Base-by-base conservation (phyloP, 2,888 invertebrate genomes). In the Strigamia maritima region DNA sequence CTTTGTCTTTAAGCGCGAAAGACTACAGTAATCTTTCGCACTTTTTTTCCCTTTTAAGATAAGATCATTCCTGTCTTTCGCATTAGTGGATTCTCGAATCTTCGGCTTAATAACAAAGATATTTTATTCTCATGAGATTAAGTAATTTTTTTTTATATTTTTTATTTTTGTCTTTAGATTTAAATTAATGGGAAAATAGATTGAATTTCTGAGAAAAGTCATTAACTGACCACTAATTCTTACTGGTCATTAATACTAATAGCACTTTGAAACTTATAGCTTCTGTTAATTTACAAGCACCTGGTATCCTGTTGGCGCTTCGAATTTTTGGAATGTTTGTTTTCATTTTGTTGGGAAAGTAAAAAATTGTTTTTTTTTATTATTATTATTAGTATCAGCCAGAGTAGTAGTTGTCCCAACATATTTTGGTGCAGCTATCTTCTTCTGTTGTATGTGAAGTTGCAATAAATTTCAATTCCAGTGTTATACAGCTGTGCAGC, bases 261-360 rank as follows among this genome's bases (percentile, higher is more conserved):
- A 7, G 1, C n/a, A n/a, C n/a, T n/a, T n/a, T n/a, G 60, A 60
- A 60, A 24, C 60, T 60, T 22, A 70, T 70, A 28, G 70, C 24
- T 28, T 28, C 16, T 70, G 70, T 70, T 70, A 70, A 70, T 70
- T 70, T 28, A 28, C 70, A n/a, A n/a, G n/a, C 70, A 28, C 19
- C 54, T 19, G 54, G 22, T 54, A 19, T 19, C 19, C 54, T 16
- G 8, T 44, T 16, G 54, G n/a, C n/a, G n/a, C n/a, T n/a, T n/a
- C n/a, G n/a, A n/a, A n/a, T n/a, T n/a, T n/a, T n/a, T n/a, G n/a
- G n/a, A 1, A n/a, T 16, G 14, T 40, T 40, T 40, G 40, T 40
- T 40, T 40, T 40, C 44, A 44, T 44, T 44, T 44, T n/a, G 14
- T 4, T 44, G 44, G 44, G 4, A 44, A 44, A 44, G 10, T 12